Conservation (phyloP, 2,113 vertebrate species). For the Caranx ignobilis region DNA sequence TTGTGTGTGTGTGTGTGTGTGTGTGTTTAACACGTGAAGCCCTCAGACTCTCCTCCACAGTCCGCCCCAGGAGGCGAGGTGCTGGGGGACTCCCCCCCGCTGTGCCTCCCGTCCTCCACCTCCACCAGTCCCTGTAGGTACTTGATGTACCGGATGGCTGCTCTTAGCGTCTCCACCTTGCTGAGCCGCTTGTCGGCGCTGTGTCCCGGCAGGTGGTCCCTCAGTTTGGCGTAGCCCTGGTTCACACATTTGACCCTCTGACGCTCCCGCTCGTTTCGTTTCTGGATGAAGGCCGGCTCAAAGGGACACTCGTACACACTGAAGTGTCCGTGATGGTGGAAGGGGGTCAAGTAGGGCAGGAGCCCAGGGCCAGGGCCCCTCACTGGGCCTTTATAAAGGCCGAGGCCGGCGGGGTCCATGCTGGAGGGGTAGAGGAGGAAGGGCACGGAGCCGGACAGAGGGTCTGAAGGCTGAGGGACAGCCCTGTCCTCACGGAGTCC, state of each 20-base stretch:
- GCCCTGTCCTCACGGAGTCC: slow-evolving; percentile 61
- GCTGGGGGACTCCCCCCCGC: slow-evolving; percentile 40
- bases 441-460: slow-evolving; percentile 71
- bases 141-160: slow-evolving; percentile 89
- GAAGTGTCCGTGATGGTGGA: slow-evolving; percentile 83
- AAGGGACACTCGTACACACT: slow-evolving; percentile 86
- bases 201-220: slow-evolving; percentile 85
- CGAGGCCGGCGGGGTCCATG: slow-evolving; percentile 55
- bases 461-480: slow-evolving; percentile 51
- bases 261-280: slow-evolving; percentile 89
- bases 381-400: slow-evolving; percentile 78
- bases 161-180: slow-evolving; percentile 90
- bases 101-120: slow-evolving; percentile 40
- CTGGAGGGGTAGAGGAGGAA: slow-evolving; percentile 80
- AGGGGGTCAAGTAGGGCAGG: slow-evolving; percentile 82
- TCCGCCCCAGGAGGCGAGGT: slow-evolving; percentile 63
- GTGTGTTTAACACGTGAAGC: slow-evolving; percentile 4
- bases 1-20: too few relatives aligned
- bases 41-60: slow-evolving; percentile 51
- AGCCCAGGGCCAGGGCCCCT: slow-evolving; percentile 51
- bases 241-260: slow-evolving; percentile 89
- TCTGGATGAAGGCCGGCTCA: slow-evolving; percentile 89
- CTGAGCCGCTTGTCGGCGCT: slow-evolving; percentile 85
- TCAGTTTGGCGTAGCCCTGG: slow-evolving; percentile 87
- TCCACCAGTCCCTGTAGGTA: slow-evolving; percentile 87